phyloP scores from a whole-genome alignment of 2,888 invertebrate species.

The Oxystoma pomonae region DNA sequence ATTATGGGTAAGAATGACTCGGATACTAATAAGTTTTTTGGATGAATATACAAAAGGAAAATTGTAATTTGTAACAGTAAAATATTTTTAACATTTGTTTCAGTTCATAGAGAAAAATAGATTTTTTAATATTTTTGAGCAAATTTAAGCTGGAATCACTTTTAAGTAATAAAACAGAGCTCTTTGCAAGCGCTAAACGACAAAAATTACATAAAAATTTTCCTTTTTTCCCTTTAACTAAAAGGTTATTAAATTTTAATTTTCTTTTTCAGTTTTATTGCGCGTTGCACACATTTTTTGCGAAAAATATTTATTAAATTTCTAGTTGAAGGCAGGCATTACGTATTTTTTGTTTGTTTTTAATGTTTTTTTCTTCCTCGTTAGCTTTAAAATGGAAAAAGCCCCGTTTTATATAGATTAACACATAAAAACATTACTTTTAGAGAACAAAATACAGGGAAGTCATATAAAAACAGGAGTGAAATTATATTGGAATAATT shows the following conservation, averaged over 20 bases:
- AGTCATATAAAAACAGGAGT: no score
- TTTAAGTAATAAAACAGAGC: background rate
- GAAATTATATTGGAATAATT: no score
- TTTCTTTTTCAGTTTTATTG: background rate
- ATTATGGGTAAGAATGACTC: no score
- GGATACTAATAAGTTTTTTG: no score
- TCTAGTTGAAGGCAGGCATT: background rate
- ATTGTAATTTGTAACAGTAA: no score
- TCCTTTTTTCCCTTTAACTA: background rate
- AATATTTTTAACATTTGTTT: no score
- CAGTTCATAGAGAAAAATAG: no score
- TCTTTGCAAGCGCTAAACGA: background rate
- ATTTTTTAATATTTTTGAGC: background rate
- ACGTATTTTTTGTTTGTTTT: background rate
- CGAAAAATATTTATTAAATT: background rate
- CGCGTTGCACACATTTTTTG: background rate
- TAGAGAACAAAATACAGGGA: no score
- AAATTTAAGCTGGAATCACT: background rate
- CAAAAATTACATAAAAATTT: background rate
- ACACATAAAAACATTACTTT: no score
- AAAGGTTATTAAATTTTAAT: background rate
- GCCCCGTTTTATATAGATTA: no score
- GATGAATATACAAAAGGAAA: no score
- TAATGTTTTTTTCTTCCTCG: background rate
- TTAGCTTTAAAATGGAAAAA: no score